Percentiles rank a stretch among this genome's conserved stretches.
Evolutionary conservation across 2,888 invertebrate species (phyloP).

Genomic region (Cephus pygmeus): DNA sequence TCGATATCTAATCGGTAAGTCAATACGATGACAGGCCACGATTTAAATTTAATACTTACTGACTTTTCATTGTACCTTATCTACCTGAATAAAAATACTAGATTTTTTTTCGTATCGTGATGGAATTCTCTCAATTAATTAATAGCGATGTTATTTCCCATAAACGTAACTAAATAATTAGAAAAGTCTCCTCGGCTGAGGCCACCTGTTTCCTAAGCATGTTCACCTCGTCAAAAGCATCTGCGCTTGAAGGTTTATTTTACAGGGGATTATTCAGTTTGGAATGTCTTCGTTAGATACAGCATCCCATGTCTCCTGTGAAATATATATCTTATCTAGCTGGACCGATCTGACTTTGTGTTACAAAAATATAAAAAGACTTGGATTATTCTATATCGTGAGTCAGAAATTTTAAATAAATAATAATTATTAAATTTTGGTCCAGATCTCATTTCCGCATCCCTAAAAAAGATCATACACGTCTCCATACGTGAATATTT

Average conservation of each 20-base stretch:
- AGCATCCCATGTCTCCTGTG: neutral
- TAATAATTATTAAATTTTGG: neutral
- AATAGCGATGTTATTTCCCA: neutral
- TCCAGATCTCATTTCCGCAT: constrained; percentile 6
- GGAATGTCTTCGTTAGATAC: constrained; percentile 11
- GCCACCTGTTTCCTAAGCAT: neutral
- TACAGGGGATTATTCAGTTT: constrained; percentile 18
- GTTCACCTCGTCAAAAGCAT: neutral
- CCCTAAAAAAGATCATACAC: neutral
- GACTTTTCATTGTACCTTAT: too few species aligned
- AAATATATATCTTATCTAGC: constrained; percentile 9
- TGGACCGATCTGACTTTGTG: constrained; percentile 14
- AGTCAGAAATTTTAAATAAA: constrained; percentile 9
- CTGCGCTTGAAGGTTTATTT: constrained; percentile 11
- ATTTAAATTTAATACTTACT: neutral
- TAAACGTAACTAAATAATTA: neutral
- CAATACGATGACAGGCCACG: neutral
- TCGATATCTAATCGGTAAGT: neutral
- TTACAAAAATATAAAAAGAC: constrained; percentile 10
- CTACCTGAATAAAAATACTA: neutral
- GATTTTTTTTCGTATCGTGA: neutral
- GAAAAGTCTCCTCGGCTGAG: neutral
- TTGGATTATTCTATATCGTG: neutral
- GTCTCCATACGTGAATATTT: neutral
- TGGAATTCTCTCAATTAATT: neutral